Evolutionary conservation across 1,140 invertebrate genomes (phyloP).

Genomic region (Dinothrombium tinctorium): DNA sequence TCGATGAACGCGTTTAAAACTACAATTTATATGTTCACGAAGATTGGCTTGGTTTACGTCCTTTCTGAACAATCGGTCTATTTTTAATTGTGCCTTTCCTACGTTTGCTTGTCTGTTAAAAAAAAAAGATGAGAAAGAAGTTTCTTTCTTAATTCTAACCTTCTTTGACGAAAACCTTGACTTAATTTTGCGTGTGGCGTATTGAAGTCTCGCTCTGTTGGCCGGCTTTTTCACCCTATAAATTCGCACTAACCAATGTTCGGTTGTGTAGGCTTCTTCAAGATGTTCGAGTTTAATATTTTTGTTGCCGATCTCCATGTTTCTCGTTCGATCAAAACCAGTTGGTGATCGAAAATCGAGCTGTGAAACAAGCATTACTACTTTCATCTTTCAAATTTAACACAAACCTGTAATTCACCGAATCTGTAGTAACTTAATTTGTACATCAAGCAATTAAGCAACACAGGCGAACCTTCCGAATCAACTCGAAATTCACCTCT

Average conservation of each 20-base stretch:
- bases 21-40: too few species aligned
- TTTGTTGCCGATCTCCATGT: constrained; percentile 87
- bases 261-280: constrained; percentile 94
- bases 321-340: constrained; percentile 82
- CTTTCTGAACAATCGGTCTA: constrained; percentile 62
- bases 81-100: constrained; percentile 69
- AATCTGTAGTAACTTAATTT: constrained; percentile 95
- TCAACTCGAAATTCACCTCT: constrained; percentile 91
- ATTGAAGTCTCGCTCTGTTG: constrained; percentile 18
- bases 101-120: constrained; percentile 46
- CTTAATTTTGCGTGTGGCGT: constrained; percentile 15
- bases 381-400: constrained; percentile 6
- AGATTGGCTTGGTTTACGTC: too few species aligned
- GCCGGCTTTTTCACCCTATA: constrained; percentile 51
- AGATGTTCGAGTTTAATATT: constrained; percentile 85
- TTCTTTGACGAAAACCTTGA: constrained; percentile 18
- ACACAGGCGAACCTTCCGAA: constrained; percentile 65
- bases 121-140: constrained; percentile 3
- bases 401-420: constrained; percentile 51
- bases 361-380: constrained; percentile 19
- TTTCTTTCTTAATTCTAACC: constrained; percentile 15
- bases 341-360: constrained; percentile 49
- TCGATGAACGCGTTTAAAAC: too few species aligned
- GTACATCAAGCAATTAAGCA: constrained; percentile 97
- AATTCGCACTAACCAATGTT: constrained; percentile 91